Conservation (phyloP, 2,797 vertebrate species). For the Enoplosus armatus region DNA sequence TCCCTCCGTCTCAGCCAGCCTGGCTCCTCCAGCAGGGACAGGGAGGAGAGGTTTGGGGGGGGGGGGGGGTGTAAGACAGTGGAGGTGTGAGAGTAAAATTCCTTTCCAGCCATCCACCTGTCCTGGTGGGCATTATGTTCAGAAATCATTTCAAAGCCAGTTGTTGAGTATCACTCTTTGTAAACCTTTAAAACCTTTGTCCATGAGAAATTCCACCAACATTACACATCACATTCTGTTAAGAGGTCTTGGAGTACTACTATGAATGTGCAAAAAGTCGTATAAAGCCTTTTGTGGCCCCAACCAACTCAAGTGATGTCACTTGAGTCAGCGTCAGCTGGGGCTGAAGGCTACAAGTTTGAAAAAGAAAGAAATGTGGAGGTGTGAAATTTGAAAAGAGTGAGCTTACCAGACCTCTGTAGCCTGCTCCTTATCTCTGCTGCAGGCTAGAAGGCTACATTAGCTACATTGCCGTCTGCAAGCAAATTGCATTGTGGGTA, state of each 20-base stretch:
- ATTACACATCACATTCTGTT: neutral
- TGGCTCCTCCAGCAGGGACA: conserved; percentile 84
- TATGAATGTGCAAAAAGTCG: neutral
- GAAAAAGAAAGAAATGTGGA: neutral
- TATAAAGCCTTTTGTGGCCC: neutral
- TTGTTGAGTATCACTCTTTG: too few relatives aligned
- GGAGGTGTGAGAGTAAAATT: conserved; percentile 61
- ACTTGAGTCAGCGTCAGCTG: neutral
- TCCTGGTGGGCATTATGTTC: neutral
- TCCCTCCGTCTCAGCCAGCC: conserved; percentile 86
- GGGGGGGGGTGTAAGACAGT: conserved; percentile 36
- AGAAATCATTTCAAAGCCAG: neutral
- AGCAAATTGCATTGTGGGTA: too few relatives aligned
- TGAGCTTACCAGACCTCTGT: neutral
- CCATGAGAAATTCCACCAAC: too few relatives aligned
- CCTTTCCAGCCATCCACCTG: conserved; percentile 43
- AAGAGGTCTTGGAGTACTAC: neutral
- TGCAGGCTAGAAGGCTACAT: neutral
- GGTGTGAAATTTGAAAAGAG: neutral
- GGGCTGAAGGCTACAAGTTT: neutral
- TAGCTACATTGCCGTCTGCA: too few relatives aligned
- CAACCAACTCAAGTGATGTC: too few relatives aligned
- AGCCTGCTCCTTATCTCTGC: neutral
- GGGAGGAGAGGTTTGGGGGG: conserved; percentile 45
- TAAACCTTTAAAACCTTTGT: too few relatives aligned